Percentiles rank a stretch among this genome's conserved stretches.
Evolutionary conservation across 2,888 invertebrate species (phyloP).

Genomic region (Piscicola geometra): DNA sequence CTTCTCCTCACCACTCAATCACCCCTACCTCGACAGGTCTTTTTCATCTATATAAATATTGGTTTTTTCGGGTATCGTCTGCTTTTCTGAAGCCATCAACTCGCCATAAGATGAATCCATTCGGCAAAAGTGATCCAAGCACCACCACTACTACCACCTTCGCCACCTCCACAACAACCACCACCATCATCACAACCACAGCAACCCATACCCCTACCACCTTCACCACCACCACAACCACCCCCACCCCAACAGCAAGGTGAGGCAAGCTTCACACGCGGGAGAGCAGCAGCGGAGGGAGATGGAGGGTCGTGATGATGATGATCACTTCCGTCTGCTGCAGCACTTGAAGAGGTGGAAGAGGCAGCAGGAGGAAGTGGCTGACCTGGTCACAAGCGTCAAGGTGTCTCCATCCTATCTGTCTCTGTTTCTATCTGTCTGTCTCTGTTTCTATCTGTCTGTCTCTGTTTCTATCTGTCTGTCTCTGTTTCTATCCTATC

Average conservation of each 20-base stretch:
- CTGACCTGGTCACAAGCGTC: not conserved
- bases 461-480: too few relatives aligned
- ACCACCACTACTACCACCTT: constrained; percentile 43
- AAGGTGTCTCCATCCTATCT: not conserved
- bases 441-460: too few relatives aligned
- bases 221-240: too few relatives aligned
- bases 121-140: too few relatives aligned
- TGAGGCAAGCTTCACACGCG: not conserved
- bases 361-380: not conserved
- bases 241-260: constrained; percentile 50
- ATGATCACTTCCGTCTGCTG: not conserved
- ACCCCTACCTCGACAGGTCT: constrained; percentile 58
- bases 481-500: too few relatives aligned
- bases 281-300: not conserved
- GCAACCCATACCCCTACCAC: too few relatives aligned
- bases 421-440: too few relatives aligned
- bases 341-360: not conserved
- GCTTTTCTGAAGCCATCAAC: too few relatives aligned
- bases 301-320: not conserved
- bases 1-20: constrained; percentile 53
- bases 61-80: too few relatives aligned
- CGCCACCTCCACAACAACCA: constrained; percentile 44
- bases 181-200: too few relatives aligned
- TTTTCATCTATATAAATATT: too few relatives aligned
- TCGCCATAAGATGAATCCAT: too few relatives aligned